These are phyloP conservation scores for Amphipoea lucens DNA, from an alignment of 2,888 invertebrate genomes.

Conservation along the genomic window DNA sequence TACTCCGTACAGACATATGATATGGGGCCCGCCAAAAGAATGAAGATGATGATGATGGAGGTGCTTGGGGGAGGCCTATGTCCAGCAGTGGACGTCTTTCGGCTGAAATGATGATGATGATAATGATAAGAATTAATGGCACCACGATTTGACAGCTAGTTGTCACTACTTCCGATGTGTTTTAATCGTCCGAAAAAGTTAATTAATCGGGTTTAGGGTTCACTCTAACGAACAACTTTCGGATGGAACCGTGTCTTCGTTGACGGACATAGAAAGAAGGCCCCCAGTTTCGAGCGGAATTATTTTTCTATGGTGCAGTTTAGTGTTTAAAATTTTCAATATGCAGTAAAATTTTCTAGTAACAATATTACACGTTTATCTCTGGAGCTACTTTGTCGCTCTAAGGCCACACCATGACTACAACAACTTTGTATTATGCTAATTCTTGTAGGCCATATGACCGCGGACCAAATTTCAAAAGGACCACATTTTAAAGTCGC, in stretches of 20 bases:
- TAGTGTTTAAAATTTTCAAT: neutral
- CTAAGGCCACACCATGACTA: conserved; percentile 25
- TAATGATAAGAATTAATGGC: neutral
- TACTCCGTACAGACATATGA: neutral
- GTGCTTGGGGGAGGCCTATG: too few species aligned
- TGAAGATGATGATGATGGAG: too few species aligned
- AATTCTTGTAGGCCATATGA: conserved; percentile 39
- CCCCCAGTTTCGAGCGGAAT: neutral
- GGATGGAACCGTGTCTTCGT: too few species aligned
- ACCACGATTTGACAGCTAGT: neutral
- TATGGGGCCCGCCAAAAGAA: neutral
- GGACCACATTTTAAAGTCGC: conserved; percentile 42
- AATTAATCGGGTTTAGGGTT: neutral
- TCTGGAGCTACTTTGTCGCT: neutral
- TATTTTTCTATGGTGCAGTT: neutral
- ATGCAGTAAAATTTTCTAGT: neutral
- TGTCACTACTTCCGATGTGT: neutral
- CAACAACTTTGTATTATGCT: conserved; percentile 45
- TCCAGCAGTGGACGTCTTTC: too few species aligned
- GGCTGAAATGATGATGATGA: too few species aligned
- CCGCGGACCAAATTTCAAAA: conserved; percentile 32
- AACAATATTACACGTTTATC: neutral
- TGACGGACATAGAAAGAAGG: too few species aligned
- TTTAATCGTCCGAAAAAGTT: neutral
- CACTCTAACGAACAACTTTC: neutral